Evolutionary conservation across 2,113 vertebrate species (phyloP).

Genomic region (Ailurus styani): DNA sequence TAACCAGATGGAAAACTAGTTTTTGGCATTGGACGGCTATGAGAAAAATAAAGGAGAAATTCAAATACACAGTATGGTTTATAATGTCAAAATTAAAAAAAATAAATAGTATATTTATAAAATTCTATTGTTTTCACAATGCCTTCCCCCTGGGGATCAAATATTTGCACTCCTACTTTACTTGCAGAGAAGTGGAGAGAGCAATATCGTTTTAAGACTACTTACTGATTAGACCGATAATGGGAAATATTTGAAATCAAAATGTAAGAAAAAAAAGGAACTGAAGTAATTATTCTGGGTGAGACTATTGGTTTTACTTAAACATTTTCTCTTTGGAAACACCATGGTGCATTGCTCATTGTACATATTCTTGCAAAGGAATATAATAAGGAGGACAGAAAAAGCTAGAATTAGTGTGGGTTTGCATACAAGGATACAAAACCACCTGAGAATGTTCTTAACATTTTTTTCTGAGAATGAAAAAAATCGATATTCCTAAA

Average conservation of each 20-base stretch:
- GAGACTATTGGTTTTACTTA: background rate
- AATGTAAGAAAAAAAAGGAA: background rate
- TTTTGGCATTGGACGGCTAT: constrained; percentile 53
- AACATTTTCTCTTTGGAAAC: constrained; percentile 17
- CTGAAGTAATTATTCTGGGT: background rate
- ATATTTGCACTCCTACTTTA: background rate
- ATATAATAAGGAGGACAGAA: background rate
- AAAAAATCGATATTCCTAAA: background rate
- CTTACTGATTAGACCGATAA: background rate
- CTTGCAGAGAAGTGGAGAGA: constrained; percentile 13
- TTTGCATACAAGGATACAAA: background rate
- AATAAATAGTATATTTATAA: constrained; percentile 19
- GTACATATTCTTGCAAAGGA: background rate
- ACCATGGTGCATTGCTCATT: background rate
- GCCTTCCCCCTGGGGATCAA: background rate
- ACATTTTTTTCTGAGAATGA: background rate
- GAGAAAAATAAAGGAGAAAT: constrained; percentile 20
- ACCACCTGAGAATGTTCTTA: background rate
- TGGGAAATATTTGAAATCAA: constrained; percentile 36
- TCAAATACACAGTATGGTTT: constrained; percentile 24
- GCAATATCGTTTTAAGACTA: background rate
- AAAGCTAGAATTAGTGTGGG: background rate
- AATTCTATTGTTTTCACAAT: background rate
- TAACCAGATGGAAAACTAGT: constrained; percentile 58
- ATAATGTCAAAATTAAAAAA: background rate